phyloP scores from a whole-genome alignment of 2,797 vertebrate genomes.

The Pogoniulus pusillus region DNA sequence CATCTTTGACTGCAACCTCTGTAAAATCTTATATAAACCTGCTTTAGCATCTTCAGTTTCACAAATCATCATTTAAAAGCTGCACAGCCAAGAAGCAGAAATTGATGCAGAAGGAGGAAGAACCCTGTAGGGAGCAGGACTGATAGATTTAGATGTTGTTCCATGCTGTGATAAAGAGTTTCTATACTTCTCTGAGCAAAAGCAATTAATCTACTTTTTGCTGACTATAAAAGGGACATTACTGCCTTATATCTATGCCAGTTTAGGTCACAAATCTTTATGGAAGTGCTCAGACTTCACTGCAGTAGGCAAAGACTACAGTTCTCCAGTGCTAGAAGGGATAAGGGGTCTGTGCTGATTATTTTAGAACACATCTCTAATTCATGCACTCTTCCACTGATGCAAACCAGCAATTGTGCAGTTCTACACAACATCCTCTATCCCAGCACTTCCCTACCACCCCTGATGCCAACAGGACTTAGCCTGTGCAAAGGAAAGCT shows the following conservation, averaged over 20 bases:
- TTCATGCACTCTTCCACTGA: background rate
- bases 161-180: background rate
- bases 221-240: background rate
- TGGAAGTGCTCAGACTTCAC: background rate
- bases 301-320: background rate
- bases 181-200: background rate
- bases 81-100: background rate
- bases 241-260: background rate
- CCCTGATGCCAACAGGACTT: background rate
- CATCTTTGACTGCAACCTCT: background rate
- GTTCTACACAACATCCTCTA: background rate
- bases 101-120: background rate
- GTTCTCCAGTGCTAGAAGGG: background rate
- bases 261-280: background rate
- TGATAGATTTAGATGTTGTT: background rate
- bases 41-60: background rate
- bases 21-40: background rate
- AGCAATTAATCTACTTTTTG: background rate
- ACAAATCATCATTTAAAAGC: background rate
- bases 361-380: background rate
- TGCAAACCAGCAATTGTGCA: background rate
- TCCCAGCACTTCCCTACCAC: background rate
- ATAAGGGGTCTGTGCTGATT: background rate
- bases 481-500: background rate
- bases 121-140: background rate